Conservation (phyloP, 2,113 vertebrate genomes). For the Podarcis muralis region DNA sequence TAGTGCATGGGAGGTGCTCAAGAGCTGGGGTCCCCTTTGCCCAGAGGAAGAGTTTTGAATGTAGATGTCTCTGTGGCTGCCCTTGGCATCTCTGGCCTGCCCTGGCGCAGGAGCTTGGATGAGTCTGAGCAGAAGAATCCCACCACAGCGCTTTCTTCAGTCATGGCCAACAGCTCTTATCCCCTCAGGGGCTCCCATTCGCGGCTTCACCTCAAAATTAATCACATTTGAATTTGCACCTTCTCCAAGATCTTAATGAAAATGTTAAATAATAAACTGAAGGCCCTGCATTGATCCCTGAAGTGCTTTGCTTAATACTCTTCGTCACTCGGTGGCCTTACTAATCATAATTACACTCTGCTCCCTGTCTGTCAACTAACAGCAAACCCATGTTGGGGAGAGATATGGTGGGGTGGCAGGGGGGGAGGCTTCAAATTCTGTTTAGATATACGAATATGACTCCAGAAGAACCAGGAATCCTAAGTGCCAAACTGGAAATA, state of each 20-base stretch:
- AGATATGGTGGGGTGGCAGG: too few relatives aligned
- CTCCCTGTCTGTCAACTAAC: background rate
- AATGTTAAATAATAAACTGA: constrained; percentile 5
- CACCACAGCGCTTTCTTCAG: background rate
- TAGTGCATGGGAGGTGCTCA: too few relatives aligned
- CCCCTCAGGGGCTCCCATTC: background rate
- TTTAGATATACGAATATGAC: too few relatives aligned
- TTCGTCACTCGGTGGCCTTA: too few relatives aligned
- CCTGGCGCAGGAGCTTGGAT: background rate
- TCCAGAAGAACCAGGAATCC: background rate
- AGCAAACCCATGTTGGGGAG: background rate
- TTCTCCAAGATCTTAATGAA: constrained; percentile 15
- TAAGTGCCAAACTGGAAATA: background rate
- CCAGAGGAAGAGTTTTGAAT: background rate
- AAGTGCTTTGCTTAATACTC: background rate
- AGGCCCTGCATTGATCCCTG: background rate
- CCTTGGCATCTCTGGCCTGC: background rate
- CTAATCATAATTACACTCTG: too few relatives aligned
- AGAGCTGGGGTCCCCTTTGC: too few relatives aligned
- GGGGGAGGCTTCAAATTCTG: background rate
- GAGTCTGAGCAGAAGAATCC: background rate
- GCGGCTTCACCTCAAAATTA: background rate
- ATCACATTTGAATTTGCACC: background rate
- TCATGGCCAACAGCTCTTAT: background rate
- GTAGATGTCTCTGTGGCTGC: too few relatives aligned